Evolutionary conservation across 2,113 vertebrate species (phyloP).

Genomic region (Heteronetta atricapilla): DNA sequence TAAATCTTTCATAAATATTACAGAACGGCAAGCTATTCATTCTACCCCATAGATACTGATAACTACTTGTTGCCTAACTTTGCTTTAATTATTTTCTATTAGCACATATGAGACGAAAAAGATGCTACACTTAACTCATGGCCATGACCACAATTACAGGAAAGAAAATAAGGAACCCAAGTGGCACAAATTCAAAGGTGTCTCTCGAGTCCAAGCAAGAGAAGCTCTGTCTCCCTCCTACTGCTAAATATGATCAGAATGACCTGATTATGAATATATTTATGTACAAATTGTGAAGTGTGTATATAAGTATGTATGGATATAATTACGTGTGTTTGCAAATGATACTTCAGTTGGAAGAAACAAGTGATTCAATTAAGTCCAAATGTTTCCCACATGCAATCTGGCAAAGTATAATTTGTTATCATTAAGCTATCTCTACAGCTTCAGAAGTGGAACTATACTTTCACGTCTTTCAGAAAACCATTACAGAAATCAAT

Average conservation of each 20-base stretch:
- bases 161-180: neutral
- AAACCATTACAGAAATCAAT: conserved; percentile 42
- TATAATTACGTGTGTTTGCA: conserved; percentile 47
- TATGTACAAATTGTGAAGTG: neutral
- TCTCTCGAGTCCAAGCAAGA: neutral
- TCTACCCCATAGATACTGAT: neutral
- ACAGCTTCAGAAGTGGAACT: conserved; percentile 16
- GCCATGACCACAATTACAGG: neutral
- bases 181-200: neutral
- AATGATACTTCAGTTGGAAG: conserved; percentile 31
- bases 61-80: neutral
- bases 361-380: conserved; percentile 51
- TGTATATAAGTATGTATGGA: neutral
- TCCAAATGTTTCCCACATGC: conserved; percentile 43
- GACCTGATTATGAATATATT: neutral
- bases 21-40: neutral
- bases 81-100: neutral
- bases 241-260: neutral
- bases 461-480: conserved; percentile 34
- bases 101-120: neutral
- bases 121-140: neutral
- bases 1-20: neutral
- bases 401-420: conserved; percentile 49
- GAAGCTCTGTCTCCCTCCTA: neutral
- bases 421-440: conserved; percentile 33